These are phyloP conservation scores for Meiosimyza platycephala DNA, from an alignment of 2,888 invertebrate genomes.

Conservation along the genomic window DNA sequence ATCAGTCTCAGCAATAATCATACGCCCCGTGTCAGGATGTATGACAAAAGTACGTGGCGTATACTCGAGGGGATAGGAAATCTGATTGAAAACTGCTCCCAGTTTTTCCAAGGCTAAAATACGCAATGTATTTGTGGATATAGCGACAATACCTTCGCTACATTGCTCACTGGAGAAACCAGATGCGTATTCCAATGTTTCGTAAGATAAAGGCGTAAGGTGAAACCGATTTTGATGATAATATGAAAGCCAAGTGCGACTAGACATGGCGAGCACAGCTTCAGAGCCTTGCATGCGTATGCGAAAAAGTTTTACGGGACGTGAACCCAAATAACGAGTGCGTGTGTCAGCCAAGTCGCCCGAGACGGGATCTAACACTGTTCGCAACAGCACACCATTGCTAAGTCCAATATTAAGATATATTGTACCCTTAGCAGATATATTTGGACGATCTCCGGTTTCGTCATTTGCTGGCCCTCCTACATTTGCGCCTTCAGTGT, in stretches of 20 bases:
- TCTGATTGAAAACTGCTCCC: slow-evolving; percentile 98
- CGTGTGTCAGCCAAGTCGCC: slow-evolving; percentile 97
- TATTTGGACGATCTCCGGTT: slow-evolving; percentile 61
- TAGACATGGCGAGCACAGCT: slow-evolving; percentile 97
- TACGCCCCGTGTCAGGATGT: slow-evolving; percentile 89
- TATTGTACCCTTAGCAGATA: slow-evolving; percentile 75
- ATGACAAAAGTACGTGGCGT: slow-evolving; percentile 96
- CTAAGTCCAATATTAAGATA: slow-evolving; percentile 97
- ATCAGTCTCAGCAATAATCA: slow-evolving; percentile 95
- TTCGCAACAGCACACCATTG: slow-evolving; percentile 93
- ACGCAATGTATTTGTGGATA: slow-evolving; percentile 95
- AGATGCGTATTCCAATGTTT: slow-evolving; percentile 96
- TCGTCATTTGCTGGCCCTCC: slow-evolving; percentile 70
- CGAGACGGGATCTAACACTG: slow-evolving; percentile 93
- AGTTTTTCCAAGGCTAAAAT: slow-evolving; percentile 98
- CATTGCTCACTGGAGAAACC: slow-evolving; percentile 98
- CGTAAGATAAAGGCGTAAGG: slow-evolving; percentile 95
- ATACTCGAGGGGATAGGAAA: slow-evolving; percentile 91
- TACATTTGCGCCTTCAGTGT: slow-evolving; percentile 71
- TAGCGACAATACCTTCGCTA: slow-evolving; percentile 99
- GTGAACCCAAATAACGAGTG: slow-evolving; percentile 94
- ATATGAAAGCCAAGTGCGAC: slow-evolving; percentile 97
- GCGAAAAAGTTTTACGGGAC: slow-evolving; percentile 95
- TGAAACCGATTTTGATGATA: slow-evolving; percentile 97
- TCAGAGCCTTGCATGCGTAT: slow-evolving; percentile 96